Evolutionary conservation across 2,888 invertebrate genomes (phyloP).

Genomic region (Teleiodes luculella): DNA sequence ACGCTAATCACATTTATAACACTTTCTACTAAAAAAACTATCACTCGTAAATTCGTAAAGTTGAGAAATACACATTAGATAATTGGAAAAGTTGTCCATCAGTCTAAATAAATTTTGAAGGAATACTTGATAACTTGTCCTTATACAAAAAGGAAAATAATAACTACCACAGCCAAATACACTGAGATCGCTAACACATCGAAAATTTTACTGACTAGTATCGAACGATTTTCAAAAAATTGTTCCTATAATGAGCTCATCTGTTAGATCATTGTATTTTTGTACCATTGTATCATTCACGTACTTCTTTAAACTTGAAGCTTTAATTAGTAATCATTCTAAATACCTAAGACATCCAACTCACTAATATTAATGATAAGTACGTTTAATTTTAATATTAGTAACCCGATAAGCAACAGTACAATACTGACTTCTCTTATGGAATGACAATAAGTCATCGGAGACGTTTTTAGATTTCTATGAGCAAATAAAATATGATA

Average conservation of each 20-base stretch:
- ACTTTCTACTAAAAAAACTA: conserved; percentile 22
- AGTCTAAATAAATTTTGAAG: conserved; percentile 11
- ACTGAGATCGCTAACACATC: conserved; percentile 60
- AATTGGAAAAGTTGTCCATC: conserved; percentile 8
- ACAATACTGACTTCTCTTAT: conserved; percentile 20
- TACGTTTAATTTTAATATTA: conserved; percentile 17
- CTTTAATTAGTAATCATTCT: conserved; percentile 11
- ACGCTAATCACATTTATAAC: conserved; percentile 22
- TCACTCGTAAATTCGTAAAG: conserved; percentile 32
- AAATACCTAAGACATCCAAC: conserved; percentile 38
- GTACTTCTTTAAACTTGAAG: background rate
- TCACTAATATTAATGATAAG: conserved; percentile 26
- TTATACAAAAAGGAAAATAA: conserved; percentile 29
- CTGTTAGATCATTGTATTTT: conserved; percentile 1
- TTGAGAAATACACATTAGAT: conserved; percentile 10
- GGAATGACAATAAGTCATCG: conserved; percentile 31
- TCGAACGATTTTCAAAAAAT: conserved; percentile 3
- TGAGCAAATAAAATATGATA: conserved; percentile 12
- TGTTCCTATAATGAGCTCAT: background rate
- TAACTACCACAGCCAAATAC: conserved; percentile 65
- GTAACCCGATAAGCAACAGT: conserved; percentile 37
- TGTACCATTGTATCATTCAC: conserved; percentile 15
- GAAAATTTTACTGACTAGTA: conserved; percentile 45
- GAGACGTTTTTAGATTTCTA: conserved; percentile 28
- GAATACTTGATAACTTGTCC: conserved; percentile 14